phyloP scores from a whole-genome alignment of 2,797 vertebrate genomes.

The Myotis vivesi region DNA sequence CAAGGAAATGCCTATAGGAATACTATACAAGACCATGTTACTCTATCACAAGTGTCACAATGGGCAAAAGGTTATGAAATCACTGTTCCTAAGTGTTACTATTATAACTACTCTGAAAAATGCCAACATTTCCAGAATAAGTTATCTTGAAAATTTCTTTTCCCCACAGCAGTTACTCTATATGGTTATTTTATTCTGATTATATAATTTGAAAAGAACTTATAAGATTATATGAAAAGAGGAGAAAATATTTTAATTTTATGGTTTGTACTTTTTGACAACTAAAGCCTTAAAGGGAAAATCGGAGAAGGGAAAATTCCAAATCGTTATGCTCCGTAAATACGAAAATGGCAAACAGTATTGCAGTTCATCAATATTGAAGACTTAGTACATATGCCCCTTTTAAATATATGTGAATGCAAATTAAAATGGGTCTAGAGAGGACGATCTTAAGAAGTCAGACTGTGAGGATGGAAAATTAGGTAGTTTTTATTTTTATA shows the following conservation, averaged over 20 bases:
- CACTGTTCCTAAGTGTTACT: conserved; percentile 23
- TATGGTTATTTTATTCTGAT: conserved; percentile 34
- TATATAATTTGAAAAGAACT: conserved; percentile 47
- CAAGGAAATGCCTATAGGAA: neutral
- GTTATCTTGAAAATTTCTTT: conserved; percentile 21
- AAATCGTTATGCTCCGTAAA: neutral
- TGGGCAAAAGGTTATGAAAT: neutral
- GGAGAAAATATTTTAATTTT: conserved; percentile 32
- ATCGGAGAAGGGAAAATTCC: neutral
- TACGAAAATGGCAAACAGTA: conserved; percentile 25
- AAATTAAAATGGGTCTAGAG: conserved; percentile 7
- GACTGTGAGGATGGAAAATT: neutral
- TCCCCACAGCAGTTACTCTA: neutral
- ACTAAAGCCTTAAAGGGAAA: conserved; percentile 18
- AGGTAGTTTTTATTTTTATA: neutral
- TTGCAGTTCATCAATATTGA: neutral
- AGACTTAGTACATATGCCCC: neutral
- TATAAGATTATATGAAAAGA: conserved; percentile 24
- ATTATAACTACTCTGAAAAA: conserved; percentile 38
- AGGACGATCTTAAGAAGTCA: neutral
- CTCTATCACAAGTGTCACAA: neutral
- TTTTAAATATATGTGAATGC: neutral
- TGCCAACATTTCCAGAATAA: conserved; percentile 18
- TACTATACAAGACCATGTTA: neutral
- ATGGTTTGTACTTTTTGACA: neutral